These are phyloP conservation scores for Enteromius treurensis DNA, from an alignment of 2,797 vertebrate species.

Conservation along the genomic window DNA sequence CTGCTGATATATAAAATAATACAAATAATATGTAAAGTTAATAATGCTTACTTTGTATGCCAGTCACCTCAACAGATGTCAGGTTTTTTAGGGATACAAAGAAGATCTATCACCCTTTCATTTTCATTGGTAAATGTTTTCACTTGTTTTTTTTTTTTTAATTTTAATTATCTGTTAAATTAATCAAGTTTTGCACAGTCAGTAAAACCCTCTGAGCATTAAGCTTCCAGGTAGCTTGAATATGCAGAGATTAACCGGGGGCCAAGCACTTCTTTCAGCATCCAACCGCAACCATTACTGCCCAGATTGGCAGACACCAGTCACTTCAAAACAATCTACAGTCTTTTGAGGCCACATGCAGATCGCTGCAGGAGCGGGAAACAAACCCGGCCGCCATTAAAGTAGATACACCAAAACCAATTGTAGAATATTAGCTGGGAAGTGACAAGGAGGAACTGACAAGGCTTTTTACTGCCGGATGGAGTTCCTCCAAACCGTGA, in stretches of 20 bases:
- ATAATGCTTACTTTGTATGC: conserved; percentile 45
- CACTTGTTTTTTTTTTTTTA: conserved; percentile 10
- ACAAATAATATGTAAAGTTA: conserved; percentile 31
- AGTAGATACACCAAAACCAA: conserved; percentile 82
- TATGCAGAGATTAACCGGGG: neutral
- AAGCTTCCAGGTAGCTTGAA: neutral
- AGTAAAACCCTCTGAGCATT: neutral
- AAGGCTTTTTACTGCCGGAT: conserved; percentile 70
- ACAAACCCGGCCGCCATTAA: conserved; percentile 71
- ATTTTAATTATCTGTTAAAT: neutral
- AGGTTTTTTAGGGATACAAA: conserved; percentile 31
- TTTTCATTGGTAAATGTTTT: neutral
- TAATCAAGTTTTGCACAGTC: neutral
- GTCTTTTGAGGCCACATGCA: conserved; percentile 47
- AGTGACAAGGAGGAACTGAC: conserved; percentile 75
- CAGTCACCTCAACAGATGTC: conserved; percentile 24
- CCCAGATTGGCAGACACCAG: conserved; percentile 36
- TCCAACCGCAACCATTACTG: conserved; percentile 14
- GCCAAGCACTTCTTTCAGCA: neutral
- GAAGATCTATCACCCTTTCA: neutral
- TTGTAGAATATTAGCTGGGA: conserved; percentile 79
- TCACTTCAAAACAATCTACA: conserved; percentile 58
- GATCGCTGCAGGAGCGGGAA: conserved; percentile 44
- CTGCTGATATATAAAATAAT: conserved; percentile 44
- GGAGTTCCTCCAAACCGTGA: conserved; percentile 79